Evolutionary conservation across 2,888 invertebrate species (phyloP).

Genomic region (Ferdinandea cuprea): DNA sequence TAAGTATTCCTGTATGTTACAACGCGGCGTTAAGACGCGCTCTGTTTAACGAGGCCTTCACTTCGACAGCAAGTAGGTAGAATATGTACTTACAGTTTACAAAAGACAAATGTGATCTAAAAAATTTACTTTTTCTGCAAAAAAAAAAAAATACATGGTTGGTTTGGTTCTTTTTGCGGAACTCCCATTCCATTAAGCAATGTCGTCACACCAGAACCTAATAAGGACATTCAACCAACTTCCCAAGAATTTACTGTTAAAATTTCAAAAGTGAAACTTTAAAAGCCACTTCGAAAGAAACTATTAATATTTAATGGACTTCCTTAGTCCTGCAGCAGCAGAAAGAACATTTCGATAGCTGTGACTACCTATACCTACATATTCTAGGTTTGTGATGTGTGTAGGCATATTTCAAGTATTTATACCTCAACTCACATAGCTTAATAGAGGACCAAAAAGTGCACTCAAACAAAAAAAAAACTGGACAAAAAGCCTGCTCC

Average conservation of each 20-base stretch:
- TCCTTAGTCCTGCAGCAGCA: constrained; percentile 27
- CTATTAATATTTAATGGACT: constrained; percentile 62
- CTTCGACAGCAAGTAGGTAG: too few species aligned
- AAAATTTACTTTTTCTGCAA: too few species aligned
- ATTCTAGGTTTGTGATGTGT: neutral
- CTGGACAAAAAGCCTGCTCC: constrained; percentile 4
- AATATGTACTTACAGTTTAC: too few species aligned
- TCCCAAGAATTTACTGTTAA: constrained; percentile 52
- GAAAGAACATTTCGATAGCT: constrained; percentile 8
- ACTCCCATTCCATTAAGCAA: neutral
- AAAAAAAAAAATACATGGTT: too few species aligned
- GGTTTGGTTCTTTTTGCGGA: neutral
- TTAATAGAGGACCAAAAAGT: constrained; percentile 57
- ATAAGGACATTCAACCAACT: constrained; percentile 52
- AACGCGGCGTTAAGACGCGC: too few species aligned
- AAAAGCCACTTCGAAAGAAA: constrained; percentile 58
- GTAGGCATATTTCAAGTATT: constrained; percentile 54
- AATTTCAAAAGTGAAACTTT: constrained; percentile 61
- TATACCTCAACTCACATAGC: constrained; percentile 44
- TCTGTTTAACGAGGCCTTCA: too few species aligned
- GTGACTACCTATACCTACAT: neutral
- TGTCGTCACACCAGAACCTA: constrained; percentile 31
- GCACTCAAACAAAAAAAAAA: constrained; percentile 33
- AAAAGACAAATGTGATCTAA: too few species aligned
- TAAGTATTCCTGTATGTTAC: too few species aligned